phyloP scores from a whole-genome alignment of 2,113 vertebrate species.

The Marmota monax region DNA sequence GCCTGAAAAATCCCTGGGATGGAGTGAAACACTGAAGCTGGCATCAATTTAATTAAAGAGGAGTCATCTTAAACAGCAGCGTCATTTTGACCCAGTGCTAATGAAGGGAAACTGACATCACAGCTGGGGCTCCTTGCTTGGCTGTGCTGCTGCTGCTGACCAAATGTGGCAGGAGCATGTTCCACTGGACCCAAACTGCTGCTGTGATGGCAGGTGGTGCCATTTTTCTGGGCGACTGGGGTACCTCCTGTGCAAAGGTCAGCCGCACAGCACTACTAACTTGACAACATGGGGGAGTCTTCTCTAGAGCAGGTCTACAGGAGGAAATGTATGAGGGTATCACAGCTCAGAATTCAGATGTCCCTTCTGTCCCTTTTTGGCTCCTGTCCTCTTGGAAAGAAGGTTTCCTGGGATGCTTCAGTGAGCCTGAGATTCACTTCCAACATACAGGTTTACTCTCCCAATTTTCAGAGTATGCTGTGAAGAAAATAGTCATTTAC shows the following conservation, averaged over 20 bases:
- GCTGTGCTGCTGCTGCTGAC: background rate
- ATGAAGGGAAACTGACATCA: conserved; percentile 59
- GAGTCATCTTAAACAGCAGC: conserved; percentile 79
- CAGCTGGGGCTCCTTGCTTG: conserved; percentile 62
- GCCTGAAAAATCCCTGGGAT: conserved; percentile 73
- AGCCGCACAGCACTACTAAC: background rate
- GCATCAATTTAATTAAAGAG: conserved; percentile 72
- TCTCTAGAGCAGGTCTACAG: background rate
- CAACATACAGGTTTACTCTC: background rate
- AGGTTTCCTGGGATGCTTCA: background rate
- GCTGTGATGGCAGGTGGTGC: background rate
- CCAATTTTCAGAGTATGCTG: background rate
- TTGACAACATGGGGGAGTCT: background rate
- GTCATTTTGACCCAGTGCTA: conserved; percentile 76
- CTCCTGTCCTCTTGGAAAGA: background rate
- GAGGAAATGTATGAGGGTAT: background rate
- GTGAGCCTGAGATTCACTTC: background rate
- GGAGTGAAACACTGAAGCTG: conserved; percentile 47
- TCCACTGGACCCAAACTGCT: background rate
- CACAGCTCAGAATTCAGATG: background rate
- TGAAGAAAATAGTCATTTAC: background rate
- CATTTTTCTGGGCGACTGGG: background rate
- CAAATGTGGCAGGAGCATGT: background rate
- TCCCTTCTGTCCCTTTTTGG: background rate
- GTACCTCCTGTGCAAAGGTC: conserved; percentile 46